phyloP scores from a whole-genome alignment of 2,113 vertebrate genomes.

The Stomatorhinus ivindoensis region DNA sequence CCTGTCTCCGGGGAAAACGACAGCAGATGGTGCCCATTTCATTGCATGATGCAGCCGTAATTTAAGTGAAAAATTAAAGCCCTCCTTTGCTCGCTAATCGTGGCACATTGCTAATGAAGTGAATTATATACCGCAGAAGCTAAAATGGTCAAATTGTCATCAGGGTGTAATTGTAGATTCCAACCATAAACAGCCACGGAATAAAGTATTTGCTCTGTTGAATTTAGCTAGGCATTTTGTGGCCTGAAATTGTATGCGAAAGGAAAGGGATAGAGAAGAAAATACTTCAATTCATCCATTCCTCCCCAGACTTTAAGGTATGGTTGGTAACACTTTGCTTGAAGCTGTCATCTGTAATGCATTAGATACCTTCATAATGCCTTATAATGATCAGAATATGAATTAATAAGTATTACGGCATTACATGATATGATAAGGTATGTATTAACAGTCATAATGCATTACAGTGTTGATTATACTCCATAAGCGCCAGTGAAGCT shows the following conservation, averaged over 20 bases:
- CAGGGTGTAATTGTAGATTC: background rate
- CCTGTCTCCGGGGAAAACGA: background rate
- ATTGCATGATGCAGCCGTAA: background rate
- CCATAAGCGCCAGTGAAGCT: background rate
- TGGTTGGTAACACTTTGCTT: background rate
- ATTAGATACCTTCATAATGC: background rate
- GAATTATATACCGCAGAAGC: background rate
- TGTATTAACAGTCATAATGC: background rate
- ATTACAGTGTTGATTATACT: background rate
- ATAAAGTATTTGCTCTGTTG: background rate
- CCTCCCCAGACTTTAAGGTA: background rate
- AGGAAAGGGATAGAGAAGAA: background rate
- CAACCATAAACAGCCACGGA: background rate
- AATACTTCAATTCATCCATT: background rate
- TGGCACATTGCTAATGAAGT: background rate
- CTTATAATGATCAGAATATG: background rate
- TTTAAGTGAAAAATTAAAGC: constrained; percentile 7
- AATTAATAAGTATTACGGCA: background rate
- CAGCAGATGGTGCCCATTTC: background rate
- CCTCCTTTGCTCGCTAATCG: background rate
- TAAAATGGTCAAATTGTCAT: background rate
- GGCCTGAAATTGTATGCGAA: background rate
- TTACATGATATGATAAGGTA: too few relatives aligned
- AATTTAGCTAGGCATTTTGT: background rate
- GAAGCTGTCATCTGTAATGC: background rate